Base-by-base conservation (phyloP, 1,140 invertebrate genomes). In the Hycleus cichorii region DNA sequence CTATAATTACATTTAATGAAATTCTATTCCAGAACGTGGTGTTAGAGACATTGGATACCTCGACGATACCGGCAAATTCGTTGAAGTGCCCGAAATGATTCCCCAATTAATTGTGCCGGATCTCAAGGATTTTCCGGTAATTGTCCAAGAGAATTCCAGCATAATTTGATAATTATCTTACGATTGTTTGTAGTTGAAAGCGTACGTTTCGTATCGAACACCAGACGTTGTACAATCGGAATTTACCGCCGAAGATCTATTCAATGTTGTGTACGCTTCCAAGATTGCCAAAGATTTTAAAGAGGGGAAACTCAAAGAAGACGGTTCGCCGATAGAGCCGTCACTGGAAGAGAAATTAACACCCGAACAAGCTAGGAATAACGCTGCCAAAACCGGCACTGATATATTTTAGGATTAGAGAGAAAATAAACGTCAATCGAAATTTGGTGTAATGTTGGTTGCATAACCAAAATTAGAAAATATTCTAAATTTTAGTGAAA, bases 101-200 rank as follows among this genome's bases (percentile, higher is more conserved):
- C 93, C 94, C 8, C 89, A 97, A 72, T 69, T 97, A 10, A 84
- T 98, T 59, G 94, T 97, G 11, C 95, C 95, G 1, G 85, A 96
- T 72, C 75, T 98, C 3, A 86, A 81, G 63, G 83, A 78, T 58
- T 92, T 81, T 69, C 73, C 85, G 63, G 82, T 83, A 75, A 50
- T 38, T 55, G 26, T 47, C 32, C 45, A 18, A 39, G 39, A n/a
- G n/a, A 48, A 58, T 11, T 52, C 54, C 11, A 60, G n/a, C 39
- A 46, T 39, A 9, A 44, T 54, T 3, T 49, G 54, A 3, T 10
- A 25, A 12, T 27, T 47, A n/a, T 47, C 6, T 46, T 46, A 18
- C 60, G 60, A 84, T 32, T 5, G 3, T 32, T 32, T 82, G 48
- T 72, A 84, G 76, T 76, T 98, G 25, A 95, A 95, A 74, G 92